These are phyloP conservation scores for Thaleichthys pacificus DNA, from an alignment of 2,797 vertebrate genomes.

Conservation along the genomic window DNA sequence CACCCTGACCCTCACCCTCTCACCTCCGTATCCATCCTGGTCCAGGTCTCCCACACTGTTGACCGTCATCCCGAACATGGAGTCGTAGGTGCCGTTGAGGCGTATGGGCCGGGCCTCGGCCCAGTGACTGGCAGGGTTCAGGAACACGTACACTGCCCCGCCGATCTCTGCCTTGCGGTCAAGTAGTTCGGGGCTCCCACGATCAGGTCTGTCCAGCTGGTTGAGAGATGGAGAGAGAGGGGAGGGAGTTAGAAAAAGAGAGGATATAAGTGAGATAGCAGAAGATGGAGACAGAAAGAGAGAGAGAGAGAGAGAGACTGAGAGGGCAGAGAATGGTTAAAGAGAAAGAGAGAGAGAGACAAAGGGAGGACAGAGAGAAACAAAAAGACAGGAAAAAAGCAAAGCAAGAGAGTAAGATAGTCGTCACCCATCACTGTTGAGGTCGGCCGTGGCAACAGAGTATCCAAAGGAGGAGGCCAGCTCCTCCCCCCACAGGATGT, in stretches of 20 bases:
- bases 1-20: conserved; percentile 13
- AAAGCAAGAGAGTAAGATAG: neutral
- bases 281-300: neutral
- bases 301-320: neutral
- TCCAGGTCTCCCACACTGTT: conserved; percentile 85
- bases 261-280: neutral
- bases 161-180: conserved; percentile 91
- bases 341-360: neutral
- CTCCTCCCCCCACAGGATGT: conserved; percentile 86
- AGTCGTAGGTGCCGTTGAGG: conserved; percentile 88
- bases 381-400: neutral
- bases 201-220: conserved; percentile 89
- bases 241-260: neutral
- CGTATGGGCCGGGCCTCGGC: conserved; percentile 81
- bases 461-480: conserved; percentile 93
- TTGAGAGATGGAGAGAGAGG: neutral
- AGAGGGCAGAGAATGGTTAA: neutral
- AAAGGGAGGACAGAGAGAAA: neutral
- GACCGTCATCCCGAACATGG: conserved; percentile 90
- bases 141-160: conserved; percentile 91
- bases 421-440: conserved; percentile 83
- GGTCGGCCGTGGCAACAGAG: conserved; percentile 82
- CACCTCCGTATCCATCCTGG: conserved; percentile 88
- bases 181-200: conserved; percentile 92
- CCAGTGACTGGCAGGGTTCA: conserved; percentile 87